A percentile compares a stretch with the other conserved stretches of the same genome.
phyloP scores from a whole-genome alignment of 2,888 invertebrate genomes.

The Lasius platythorax region DNA sequence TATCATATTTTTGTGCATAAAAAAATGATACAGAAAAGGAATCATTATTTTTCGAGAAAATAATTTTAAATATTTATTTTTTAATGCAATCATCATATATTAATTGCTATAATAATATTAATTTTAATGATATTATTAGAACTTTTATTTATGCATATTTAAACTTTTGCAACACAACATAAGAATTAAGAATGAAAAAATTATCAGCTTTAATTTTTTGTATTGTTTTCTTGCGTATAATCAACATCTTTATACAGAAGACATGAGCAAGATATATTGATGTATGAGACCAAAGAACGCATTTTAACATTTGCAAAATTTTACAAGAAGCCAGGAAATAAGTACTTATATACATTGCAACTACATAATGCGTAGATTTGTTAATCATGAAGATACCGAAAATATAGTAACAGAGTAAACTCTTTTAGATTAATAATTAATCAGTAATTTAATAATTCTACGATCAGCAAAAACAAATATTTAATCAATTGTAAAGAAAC shows the following conservation, averaged over 20 bases:
- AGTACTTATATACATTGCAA: neutral
- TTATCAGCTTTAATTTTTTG: neutral
- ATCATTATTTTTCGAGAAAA: neutral
- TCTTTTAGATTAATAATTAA: slow-evolving; percentile 10
- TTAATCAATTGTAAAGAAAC: neutral
- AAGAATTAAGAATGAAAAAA: neutral
- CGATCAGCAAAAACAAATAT: neutral
- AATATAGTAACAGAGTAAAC: neutral
- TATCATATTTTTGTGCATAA: neutral
- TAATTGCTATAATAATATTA: neutral
- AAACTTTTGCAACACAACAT: neutral
- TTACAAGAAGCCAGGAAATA: neutral
- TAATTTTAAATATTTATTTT: neutral
- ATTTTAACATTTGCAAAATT: slow-evolving; percentile 11
- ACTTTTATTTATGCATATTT: neutral
- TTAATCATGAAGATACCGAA: neutral
- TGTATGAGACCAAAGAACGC: neutral
- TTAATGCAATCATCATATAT: neutral
- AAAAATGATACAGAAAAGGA: slow-evolving; percentile 10
- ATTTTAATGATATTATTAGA: neutral
- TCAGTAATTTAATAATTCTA: neutral
- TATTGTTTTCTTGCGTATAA: neutral
- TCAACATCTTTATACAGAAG: neutral
- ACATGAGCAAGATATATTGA: neutral
- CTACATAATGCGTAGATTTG: neutral